A percentile compares a stretch with the other conserved stretches of the same genome.
phyloP scores from a whole-genome alignment of 2,888 invertebrate species.

The Nephrotoma guestfalica region DNA sequence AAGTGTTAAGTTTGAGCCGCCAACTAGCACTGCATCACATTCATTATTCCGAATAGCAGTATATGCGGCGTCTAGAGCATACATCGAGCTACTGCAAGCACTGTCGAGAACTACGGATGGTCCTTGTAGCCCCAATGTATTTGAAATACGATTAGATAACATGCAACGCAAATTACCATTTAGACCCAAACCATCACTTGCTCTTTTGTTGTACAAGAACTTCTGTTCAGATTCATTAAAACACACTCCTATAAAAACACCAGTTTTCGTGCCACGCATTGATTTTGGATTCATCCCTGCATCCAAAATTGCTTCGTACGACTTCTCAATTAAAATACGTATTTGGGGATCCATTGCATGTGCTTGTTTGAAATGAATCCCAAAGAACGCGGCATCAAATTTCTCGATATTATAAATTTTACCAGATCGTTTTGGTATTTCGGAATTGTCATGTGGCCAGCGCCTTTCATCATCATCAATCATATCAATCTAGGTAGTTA shows the following conservation, averaged over 20 bases:
- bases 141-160: constrained; percentile 83
- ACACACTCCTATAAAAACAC: constrained; percentile 59
- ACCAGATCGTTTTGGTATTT: constrained; percentile 59
- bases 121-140: constrained; percentile 73
- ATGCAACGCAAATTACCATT: too few species aligned
- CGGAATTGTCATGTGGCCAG: constrained; percentile 56
- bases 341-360: constrained; percentile 68
- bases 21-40: constrained; percentile 82
- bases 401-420: constrained; percentile 54
- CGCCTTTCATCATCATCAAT: constrained; percentile 44
- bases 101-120: constrained; percentile 84
- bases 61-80: constrained; percentile 73
- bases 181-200: too few species aligned
- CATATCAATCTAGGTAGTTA: constrained; percentile 51
- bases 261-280: constrained; percentile 50
- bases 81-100: constrained; percentile 87
- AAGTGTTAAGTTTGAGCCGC: constrained; percentile 69
- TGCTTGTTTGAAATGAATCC: constrained; percentile 59
- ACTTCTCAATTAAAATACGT: constrained; percentile 58
- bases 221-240: constrained; percentile 60
- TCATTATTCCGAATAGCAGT: constrained; percentile 59
- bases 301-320: constrained; percentile 66
- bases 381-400: constrained; percentile 65
- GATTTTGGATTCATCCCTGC: constrained; percentile 53
- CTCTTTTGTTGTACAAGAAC: too few species aligned